phyloP scores from a whole-genome alignment of 2,888 invertebrate genomes.

The Drosophila emarginata region DNA sequence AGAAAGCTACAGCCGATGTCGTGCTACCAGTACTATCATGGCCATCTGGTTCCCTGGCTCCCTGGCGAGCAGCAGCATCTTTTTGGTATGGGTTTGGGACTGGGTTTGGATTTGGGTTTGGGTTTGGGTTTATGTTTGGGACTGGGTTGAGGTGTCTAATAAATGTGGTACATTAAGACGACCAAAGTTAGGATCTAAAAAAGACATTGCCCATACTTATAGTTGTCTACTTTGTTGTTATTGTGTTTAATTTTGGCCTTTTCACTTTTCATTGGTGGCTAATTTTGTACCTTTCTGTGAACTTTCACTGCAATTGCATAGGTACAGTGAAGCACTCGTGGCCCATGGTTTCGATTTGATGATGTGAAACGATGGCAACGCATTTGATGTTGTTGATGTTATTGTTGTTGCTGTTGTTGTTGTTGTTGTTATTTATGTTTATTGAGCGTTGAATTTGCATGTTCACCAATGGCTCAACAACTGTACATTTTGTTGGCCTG shows the following conservation, averaged over 20 bases:
- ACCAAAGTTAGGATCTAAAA: constrained; percentile 21
- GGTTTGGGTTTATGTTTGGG: constrained; percentile 11
- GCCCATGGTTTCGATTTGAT: constrained; percentile 38
- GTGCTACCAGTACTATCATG: background rate
- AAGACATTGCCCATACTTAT: constrained; percentile 10
- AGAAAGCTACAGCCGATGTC: constrained; percentile 32
- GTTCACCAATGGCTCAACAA: constrained; percentile 24
- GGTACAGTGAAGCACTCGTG: constrained; percentile 54
- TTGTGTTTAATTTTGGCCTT: constrained; percentile 25
- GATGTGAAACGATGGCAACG: constrained; percentile 7
- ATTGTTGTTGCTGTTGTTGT: constrained; percentile 45
- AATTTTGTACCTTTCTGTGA: constrained; percentile 51
- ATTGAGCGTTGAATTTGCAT: constrained; percentile 47
- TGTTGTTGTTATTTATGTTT: constrained; percentile 53
- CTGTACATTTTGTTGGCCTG: constrained; percentile 45
- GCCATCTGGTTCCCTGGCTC: background rate
- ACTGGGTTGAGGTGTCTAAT: constrained; percentile 29
- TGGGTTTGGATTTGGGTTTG: constrained; percentile 22
- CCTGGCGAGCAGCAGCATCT: constrained; percentile 29
- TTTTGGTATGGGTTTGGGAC: constrained; percentile 27
- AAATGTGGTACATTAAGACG: constrained; percentile 55
- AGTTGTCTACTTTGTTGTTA: background rate
- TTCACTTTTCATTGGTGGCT: constrained; percentile 41
- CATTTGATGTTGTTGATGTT: constrained; percentile 24
- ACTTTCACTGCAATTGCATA: constrained; percentile 71